These are phyloP conservation scores for Clivina fossor DNA, from an alignment of 2,888 invertebrate species.

Conservation along the genomic window DNA sequence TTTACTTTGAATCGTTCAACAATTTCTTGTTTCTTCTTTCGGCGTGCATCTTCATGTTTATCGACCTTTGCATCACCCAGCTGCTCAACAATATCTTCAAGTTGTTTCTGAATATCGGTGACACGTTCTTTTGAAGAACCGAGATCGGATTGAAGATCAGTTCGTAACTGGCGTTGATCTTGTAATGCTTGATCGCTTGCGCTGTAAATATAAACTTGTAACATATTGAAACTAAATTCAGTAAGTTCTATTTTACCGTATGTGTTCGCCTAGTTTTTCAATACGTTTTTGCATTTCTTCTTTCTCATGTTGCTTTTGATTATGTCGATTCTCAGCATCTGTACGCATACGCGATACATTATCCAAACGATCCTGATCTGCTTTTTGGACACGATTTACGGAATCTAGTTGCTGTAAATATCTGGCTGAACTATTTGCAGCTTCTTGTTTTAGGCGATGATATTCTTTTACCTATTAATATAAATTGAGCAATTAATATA, in stretches of 20 bases:
- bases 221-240: constrained; percentile 8
- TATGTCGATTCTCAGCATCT: constrained; percentile 85
- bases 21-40: constrained; percentile 95
- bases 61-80: constrained; percentile 95
- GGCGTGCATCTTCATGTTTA: constrained; percentile 93
- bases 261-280: constrained; percentile 93
- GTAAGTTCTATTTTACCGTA: constrained; percentile 55
- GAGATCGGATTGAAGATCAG: constrained; percentile 85
- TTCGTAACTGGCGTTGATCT: constrained; percentile 81
- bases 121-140: constrained; percentile 85
- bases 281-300: constrained; percentile 93
- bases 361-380: constrained; percentile 93
- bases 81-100: constrained; percentile 86
- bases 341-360: constrained; percentile 86
- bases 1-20: constrained; percentile 96
- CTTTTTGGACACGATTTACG: constrained; percentile 94
- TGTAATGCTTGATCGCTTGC: constrained; percentile 86
- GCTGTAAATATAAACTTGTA: constrained; percentile 48
- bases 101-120: constrained; percentile 78
- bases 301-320: constrained; percentile 89
- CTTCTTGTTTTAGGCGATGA: constrained; percentile 93
- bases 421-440: constrained; percentile 89
- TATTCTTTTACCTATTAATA: too few relatives aligned
- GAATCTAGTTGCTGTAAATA: constrained; percentile 94
- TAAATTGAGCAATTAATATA: too few relatives aligned